Percentiles rank a stretch among this genome's conserved stretches.
phyloP scores from a whole-genome alignment of 2,888 invertebrate species.

The Spodoptera picta region DNA sequence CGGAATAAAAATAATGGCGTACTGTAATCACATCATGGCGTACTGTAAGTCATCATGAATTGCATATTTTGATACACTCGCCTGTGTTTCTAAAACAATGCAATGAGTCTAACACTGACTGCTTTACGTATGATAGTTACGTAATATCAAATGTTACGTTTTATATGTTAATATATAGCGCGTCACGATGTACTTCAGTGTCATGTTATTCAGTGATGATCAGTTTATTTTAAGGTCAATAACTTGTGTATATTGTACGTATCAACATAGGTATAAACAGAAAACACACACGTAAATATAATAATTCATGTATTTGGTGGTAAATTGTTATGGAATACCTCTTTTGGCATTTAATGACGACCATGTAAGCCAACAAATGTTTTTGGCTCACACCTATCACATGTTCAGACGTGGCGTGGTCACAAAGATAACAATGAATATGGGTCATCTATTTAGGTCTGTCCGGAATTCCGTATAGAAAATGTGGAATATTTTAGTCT shows the following conservation, averaged over 20 bases:
- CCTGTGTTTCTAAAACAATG: neutral
- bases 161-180: constrained; percentile 39
- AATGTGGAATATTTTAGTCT: constrained; percentile 9
- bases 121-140: constrained; percentile 16
- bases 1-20: neutral
- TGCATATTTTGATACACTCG: too few species aligned
- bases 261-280: too few species aligned
- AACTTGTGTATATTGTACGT: constrained; percentile 8
- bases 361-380: neutral
- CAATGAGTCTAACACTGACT: neutral
- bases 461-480: constrained; percentile 7
- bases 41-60: too few species aligned
- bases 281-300: too few species aligned
- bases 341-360: too few species aligned
- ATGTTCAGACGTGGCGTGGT: constrained; percentile 13
- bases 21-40: too few species aligned
- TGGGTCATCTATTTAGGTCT: constrained; percentile 22
- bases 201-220: constrained; percentile 44
- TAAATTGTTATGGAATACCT: too few species aligned
- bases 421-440: constrained; percentile 19
- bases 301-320: too few species aligned
- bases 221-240: constrained; percentile 39
- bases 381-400: constrained; percentile 14
- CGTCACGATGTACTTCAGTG: constrained; percentile 29
- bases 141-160: constrained; percentile 19